Evolutionary conservation across 2,888 invertebrate genomes (phyloP).

Genomic region (Lasioglossum vierecki): DNA sequence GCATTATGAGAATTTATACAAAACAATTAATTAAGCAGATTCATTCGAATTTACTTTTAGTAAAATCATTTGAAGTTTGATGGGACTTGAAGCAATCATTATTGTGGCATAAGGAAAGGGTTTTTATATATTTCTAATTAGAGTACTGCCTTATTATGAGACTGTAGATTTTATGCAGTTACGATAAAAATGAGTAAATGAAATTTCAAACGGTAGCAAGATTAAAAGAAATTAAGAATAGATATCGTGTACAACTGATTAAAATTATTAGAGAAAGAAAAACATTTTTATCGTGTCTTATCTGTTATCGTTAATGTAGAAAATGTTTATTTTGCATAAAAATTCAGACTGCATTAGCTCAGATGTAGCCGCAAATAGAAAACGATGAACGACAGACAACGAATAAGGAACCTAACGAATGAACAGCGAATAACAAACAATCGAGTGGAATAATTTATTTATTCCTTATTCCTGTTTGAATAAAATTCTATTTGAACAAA

Average conservation of each 20-base stretch:
- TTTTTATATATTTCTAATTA: no score
- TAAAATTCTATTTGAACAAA: not conserved
- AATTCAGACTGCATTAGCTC: no score
- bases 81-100: not conserved
- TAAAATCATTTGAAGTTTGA: not conserved
- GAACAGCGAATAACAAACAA: not conserved
- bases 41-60: no score
- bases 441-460: not conserved
- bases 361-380: not conserved
- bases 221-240: no score
- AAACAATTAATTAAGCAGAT: no score
- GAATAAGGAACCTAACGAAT: not conserved
- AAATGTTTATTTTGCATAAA: not conserved
- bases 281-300: not conserved
- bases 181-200: not conserved
- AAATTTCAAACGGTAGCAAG: not conserved
- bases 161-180: not conserved
- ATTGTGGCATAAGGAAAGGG: no score
- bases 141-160: not conserved
- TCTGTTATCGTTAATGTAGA: not conserved
- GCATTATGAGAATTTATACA: no score
- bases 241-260: no score
- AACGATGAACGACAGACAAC: not conserved
- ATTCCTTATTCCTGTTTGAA: not conserved
- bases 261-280: no score